Base-by-base conservation (phyloP, 2,888 invertebrate genomes). In the Teleogryllus oceanicus region DNA sequence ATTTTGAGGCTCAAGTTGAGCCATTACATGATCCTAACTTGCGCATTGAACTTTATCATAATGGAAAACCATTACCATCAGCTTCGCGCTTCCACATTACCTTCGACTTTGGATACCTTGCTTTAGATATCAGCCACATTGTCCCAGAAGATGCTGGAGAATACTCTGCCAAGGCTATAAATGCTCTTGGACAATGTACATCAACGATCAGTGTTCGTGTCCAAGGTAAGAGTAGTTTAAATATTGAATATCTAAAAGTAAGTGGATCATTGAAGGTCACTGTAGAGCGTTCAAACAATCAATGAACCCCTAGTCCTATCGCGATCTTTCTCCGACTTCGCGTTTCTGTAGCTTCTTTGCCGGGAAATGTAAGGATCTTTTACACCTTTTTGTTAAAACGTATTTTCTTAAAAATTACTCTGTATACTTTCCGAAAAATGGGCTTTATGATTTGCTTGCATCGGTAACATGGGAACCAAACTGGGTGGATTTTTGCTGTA, bases 71-170 rank as follows among this genome's bases (percentile, higher is more conserved):
- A 79, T 89, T 97, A 85, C 94, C 94, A 86, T 96, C 96, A 83
- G 97, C 95, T 80, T 92, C 95, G 82, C 91, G 96, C 85, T 96
- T 96, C 92, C 96, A 96, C 88, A 95, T 96, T 85, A 96, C 96
- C 84, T 96, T 97, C 87, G 98, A 99, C 89, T 98, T 99, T 89
- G 99, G 99, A 84, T 98, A 98, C 85, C 96, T 98, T 84, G 96
- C 97, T 79, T 90, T 99, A 85, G 97, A 98, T 88, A 96, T 99
- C 85, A 92, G 94, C 83, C 96, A 98, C 86, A 94, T 95, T 82
- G 96, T 97, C 80, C 93, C 97, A 16, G 97, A 97, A 89, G 99
- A 99, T 87, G 96, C 96, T 82, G 99, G 98, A 80, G 94, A 96
- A 87, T 99, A 99, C 88, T 94, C 96, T 1, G 96, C 96, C 13